phyloP scores from a whole-genome alignment of 2,113 vertebrate species.

The Picathartes gymnocephalus region DNA sequence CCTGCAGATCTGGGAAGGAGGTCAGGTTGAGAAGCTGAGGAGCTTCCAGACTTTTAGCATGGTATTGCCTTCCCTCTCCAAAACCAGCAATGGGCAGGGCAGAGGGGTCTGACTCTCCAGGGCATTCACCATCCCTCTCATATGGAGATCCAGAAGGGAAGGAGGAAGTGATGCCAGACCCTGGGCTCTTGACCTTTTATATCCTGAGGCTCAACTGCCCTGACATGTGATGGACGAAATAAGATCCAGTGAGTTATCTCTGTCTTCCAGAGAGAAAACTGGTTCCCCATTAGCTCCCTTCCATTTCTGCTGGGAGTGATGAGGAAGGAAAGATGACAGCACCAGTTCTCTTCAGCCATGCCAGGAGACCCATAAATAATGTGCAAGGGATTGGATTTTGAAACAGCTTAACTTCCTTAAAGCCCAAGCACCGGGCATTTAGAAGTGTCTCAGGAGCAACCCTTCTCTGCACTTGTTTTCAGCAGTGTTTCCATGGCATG shows the following conservation, averaged over 20 bases:
- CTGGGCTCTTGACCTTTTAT: not conserved
- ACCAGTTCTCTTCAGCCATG: not conserved
- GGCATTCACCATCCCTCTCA: not conserved
- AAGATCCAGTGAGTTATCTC: not conserved
- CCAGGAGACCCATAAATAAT: not conserved
- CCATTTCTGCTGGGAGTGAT: not conserved
- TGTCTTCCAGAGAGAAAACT: not conserved
- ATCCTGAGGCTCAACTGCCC: not conserved
- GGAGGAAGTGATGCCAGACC: not conserved
- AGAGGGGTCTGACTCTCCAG: not conserved
- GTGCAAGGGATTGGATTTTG: not conserved
- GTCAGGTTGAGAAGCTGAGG: not conserved
- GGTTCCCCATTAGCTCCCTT: not conserved
- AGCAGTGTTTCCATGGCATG: rapidly evolving
- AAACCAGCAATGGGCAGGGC: not conserved
- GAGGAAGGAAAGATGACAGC: not conserved
- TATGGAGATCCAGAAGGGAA: not conserved
- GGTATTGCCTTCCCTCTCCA: not conserved
- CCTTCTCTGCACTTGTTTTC: not conserved
- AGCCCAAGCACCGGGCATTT: not conserved
- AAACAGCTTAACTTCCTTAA: not conserved
- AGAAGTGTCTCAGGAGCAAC: not conserved
- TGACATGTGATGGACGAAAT: not conserved
- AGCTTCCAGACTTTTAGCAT: not conserved
- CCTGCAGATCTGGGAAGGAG: not conserved